Conservation (phyloP, 2,888 invertebrate species). For the Ormyrus labotus region DNA sequence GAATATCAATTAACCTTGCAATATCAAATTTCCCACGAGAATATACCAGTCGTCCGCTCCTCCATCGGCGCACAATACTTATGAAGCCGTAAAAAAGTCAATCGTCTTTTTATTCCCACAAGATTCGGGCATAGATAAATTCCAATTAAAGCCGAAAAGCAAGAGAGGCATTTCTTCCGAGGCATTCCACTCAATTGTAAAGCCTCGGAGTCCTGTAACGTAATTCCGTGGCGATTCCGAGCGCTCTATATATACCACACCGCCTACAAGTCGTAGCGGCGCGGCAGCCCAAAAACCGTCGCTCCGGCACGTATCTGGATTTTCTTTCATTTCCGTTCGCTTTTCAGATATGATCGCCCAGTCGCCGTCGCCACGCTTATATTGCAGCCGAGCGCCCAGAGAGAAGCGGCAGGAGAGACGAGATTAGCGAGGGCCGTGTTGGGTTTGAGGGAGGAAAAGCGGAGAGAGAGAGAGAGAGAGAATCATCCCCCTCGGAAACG, state of each 20-base stretch:
- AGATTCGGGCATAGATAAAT: too few relatives aligned
- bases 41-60: slow-evolving; percentile 25
- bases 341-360: slow-evolving; percentile 48
- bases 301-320: slow-evolving; percentile 36
- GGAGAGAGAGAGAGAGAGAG: slow-evolving; percentile 16
- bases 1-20: slow-evolving; percentile 13
- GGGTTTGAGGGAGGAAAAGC: not conserved
- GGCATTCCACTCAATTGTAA: too few relatives aligned
- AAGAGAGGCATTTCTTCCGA: too few relatives aligned
- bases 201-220: too few relatives aligned
- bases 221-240: too few relatives aligned
- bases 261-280: too few relatives aligned
- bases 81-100: slow-evolving; percentile 39
- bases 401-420: slow-evolving; percentile 31
- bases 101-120: slow-evolving; percentile 9
- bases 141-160: not conserved
- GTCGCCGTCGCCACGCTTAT: not conserved
- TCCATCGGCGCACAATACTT: not conserved
- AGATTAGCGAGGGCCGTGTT: slow-evolving; percentile 59
- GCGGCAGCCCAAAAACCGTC: slow-evolving; percentile 9
- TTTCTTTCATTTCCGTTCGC: slow-evolving; percentile 55
- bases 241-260: too few relatives aligned
- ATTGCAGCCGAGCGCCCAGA: slow-evolving; percentile 11
- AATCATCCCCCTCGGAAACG: slow-evolving; percentile 58
- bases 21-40: slow-evolving; percentile 30